Conservation (phyloP, 2,113 vertebrate species). For the Cisticola juncidis region DNA sequence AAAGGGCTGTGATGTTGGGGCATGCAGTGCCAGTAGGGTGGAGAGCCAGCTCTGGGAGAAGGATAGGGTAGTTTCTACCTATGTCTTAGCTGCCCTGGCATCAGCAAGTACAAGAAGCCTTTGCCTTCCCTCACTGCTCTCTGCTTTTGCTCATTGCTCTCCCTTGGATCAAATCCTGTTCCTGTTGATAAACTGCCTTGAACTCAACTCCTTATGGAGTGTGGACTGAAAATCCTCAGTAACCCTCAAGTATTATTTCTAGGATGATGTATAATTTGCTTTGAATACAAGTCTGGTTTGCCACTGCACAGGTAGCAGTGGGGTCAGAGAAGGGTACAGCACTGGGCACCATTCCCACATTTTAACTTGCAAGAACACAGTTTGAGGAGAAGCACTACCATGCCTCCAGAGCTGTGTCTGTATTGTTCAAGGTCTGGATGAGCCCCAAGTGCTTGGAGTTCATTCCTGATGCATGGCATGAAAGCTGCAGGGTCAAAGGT, state of each 20-base stretch:
- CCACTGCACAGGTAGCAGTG: neutral
- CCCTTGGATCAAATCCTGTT: neutral
- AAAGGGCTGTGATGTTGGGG: neutral
- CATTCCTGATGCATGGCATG: neutral
- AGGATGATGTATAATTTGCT: neutral
- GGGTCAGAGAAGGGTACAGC: neutral
- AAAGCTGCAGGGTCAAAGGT: neutral
- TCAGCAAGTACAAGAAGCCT: neutral
- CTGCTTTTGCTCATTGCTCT: neutral
- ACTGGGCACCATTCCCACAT: neutral
- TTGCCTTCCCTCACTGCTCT: neutral
- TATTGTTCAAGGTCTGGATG: neutral
- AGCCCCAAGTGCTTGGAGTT: neutral
- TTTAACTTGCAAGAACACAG: neutral
- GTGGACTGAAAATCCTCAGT: neutral
- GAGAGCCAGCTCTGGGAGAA: neutral
- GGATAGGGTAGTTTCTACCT: neutral
- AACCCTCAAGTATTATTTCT: neutral
- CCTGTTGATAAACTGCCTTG: neutral
- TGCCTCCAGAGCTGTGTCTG: neutral
- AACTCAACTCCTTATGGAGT: neutral
- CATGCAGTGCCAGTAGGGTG: fast-evolving
- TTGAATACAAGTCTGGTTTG: neutral
- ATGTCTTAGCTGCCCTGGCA: neutral
- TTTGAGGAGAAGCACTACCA: neutral